A percentile compares a stretch with the other conserved stretches of the same genome.
Evolutionary conservation across 2,113 vertebrate genomes (phyloP).

Genomic region (Diadophis punctatus): DNA sequence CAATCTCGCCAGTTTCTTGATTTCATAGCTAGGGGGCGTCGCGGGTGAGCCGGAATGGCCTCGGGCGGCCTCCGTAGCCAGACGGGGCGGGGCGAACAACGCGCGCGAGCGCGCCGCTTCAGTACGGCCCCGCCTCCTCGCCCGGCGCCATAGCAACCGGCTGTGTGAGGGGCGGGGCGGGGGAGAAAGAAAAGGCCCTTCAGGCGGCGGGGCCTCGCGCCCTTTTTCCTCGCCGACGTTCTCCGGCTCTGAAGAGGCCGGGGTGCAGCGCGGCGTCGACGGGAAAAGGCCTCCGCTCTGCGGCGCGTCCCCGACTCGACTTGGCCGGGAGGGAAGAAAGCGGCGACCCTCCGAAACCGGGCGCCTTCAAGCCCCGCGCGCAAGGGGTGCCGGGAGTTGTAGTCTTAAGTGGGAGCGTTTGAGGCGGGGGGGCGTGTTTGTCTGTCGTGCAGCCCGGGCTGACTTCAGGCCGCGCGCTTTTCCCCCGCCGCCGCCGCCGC

Average conservation of each 20-base stretch:
- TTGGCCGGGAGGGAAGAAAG: not conserved
- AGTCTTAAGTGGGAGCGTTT: not conserved
- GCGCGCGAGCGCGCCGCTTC: not conserved
- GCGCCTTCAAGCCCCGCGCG: not conserved
- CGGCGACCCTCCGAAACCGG: not conserved
- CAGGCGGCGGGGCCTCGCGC: not conserved
- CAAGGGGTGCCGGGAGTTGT: not conserved
- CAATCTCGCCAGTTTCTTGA: not conserved
- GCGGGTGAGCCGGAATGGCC: not conserved
- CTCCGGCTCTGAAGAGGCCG: not conserved
- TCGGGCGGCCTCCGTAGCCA: not conserved
- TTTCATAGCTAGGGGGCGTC: fast-evolving
- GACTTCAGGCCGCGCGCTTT: not conserved
- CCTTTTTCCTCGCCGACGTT: too few species aligned
- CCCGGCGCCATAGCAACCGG: not conserved
- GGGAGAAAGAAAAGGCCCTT: not conserved
- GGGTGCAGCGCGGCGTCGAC: too few species aligned
- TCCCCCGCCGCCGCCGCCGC: not conserved
- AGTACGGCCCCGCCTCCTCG: too few species aligned
- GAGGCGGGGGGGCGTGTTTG: too few species aligned
- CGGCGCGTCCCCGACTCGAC: too few species aligned
- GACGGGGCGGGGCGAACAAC: too few species aligned
- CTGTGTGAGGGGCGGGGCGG: not conserved
- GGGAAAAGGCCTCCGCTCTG: too few species aligned
- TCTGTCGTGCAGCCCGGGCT: too few species aligned